Evolutionary conservation across 2,113 vertebrate genomes (phyloP), one percentile per base, ranked within the genome.

Genomic region (Mormoops blainvillei): DNA sequence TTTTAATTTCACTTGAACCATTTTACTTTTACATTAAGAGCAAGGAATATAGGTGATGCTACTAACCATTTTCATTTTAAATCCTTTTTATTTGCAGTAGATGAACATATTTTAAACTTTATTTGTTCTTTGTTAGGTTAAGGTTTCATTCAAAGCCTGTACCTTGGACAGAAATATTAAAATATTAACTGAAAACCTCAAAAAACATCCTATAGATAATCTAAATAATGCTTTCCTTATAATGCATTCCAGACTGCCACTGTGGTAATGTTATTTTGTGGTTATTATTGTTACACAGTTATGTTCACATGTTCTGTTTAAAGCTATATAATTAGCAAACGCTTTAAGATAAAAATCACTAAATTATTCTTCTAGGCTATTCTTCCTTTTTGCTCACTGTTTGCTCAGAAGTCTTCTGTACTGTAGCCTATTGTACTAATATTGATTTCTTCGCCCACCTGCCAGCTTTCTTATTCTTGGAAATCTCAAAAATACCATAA

Each of bases 401-500:
- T 97, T 87, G 19, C 45, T 68, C 63, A 80, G 74, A 94, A 91
- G 33, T 83, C 80, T 78, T 78, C 26, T 81, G 11, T 63, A 36
- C 77, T 89, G 80, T 63, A 54, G 77, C 41, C 81, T 80, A 68
- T 50, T 38, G 83, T 94, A 71, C 68, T 89, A 76, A 87, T 96
- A 82, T 94, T 89, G 94, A 97, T 97, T 98, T 87, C 43, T 97
- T 91, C 94, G 36, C 91, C 76, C 76, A 76, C 87, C 84, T 89
- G 80, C 80, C 84, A 87, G 58, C 78, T 89, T 90, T 94, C 71
- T 73, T 83, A 89, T 94, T 87, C 84, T 77, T 87, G 95, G 56
- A 26, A 41, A 26, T 63, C 90, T 97, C 45, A 67, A 94, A 97
- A 97, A 95, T 95, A 78, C 65, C 50, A 38, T 95, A 92, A 61